phyloP scores from a whole-genome alignment of 2,113 vertebrate genomes.

The Corapipo altera region DNA sequence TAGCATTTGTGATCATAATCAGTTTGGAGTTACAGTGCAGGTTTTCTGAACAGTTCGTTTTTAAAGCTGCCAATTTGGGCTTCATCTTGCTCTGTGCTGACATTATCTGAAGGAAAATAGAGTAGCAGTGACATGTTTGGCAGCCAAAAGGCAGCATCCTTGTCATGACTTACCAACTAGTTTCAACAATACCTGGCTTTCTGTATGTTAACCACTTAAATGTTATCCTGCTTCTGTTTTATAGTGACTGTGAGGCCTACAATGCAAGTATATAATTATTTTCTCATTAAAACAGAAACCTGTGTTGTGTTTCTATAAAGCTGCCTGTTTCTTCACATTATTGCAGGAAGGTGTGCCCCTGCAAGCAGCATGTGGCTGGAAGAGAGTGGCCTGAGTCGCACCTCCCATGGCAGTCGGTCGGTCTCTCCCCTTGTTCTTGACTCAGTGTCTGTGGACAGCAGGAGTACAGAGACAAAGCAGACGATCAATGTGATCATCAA shows the following conservation, averaged over 20 bases:
- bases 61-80: conserved; percentile 62
- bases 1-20: conserved; percentile 71
- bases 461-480: too few relatives aligned
- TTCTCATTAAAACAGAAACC: conserved; percentile 95
- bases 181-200: conserved; percentile 71
- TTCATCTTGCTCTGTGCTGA: conserved; percentile 62
- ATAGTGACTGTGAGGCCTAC: conserved; percentile 89
- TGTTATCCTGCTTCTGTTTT: conserved; percentile 89
- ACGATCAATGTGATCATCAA: too few relatives aligned
- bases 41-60: conserved; percentile 63
- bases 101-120: conserved; percentile 16
- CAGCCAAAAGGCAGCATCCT: conserved; percentile 42
- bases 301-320: conserved; percentile 69
- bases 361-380: background rate
- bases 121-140: conserved; percentile 53
- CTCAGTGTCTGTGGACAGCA: background rate
- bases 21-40: conserved; percentile 62
- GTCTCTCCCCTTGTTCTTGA: background rate
- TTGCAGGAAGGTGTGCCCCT: background rate
- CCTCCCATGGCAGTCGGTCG: rapidly evolving
- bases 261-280: conserved; percentile 92
- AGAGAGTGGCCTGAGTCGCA: background rate
- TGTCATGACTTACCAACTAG: conserved; percentile 65
- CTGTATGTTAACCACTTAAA: conserved; percentile 89
- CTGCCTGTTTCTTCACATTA: background rate